These are phyloP conservation scores for Mesochorus sp. DNA, from an alignment of 2,888 invertebrate species.

Conservation along the genomic window DNA sequence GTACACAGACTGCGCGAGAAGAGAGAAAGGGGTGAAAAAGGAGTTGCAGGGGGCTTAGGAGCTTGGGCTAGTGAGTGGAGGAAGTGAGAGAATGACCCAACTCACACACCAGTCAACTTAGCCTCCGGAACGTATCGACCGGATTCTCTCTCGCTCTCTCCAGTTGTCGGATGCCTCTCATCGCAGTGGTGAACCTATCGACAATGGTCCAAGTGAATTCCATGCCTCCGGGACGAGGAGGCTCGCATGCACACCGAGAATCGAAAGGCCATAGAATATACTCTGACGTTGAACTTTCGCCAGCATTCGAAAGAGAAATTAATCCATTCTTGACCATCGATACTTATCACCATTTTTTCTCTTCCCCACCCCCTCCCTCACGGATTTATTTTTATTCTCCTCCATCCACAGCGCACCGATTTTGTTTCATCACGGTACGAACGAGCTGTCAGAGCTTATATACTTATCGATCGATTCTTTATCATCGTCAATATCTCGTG, in stretches of 20 bases:
- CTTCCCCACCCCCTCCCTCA: constrained; percentile 2
- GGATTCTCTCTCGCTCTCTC: neutral
- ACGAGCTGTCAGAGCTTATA: constrained; percentile 43
- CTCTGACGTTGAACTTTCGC: constrained; percentile 36
- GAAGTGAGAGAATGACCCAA: constrained; percentile 50
- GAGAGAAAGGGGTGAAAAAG: constrained; percentile 11
- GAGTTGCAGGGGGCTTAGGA: neutral
- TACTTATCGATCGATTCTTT: constrained; percentile 30
- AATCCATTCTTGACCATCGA: constrained; percentile 33
- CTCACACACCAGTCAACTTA: constrained; percentile 51
- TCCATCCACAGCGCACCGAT: constrained; percentile 7
- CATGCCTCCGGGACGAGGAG: constrained; percentile 5
- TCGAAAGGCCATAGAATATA: constrained; percentile 15
- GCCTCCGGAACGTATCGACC: constrained; percentile 48
- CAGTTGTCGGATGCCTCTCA: constrained; percentile 15
- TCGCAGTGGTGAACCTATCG: constrained; percentile 47
- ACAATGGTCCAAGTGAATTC: constrained; percentile 55
- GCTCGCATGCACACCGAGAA: neutral
- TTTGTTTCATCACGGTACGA: constrained; percentile 19
- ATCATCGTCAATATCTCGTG: constrained; percentile 11
- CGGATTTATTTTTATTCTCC: neutral
- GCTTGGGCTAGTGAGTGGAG: constrained; percentile 8
- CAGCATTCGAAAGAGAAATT: constrained; percentile 48
- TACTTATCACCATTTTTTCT: constrained; percentile 41
- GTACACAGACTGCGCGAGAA: constrained; percentile 13